phyloP scores from a whole-genome alignment of 2,113 vertebrate species.

The sheep (Ovis aries) region ARS-UI_Ramb_v3.0 NC_056064.1:351501-352000 shows the following conservation, averaged over 20 bases:
- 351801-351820: background rate
- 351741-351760: background rate
- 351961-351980: background rate
- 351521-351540: background rate
- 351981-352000: background rate
- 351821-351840: background rate
- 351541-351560: background rate
- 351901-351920: background rate
- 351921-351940: background rate
- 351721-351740: background rate
- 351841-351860: background rate
- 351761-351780: background rate
- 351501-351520: background rate
- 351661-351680: background rate
- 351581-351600: background rate
- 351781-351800: background rate
- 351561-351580: background rate
- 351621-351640: background rate
- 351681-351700: background rate
- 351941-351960: background rate
- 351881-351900: background rate
- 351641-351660: background rate
- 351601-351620: background rate
- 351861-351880: background rate
- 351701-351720: background rate